phyloP scores from a whole-genome alignment of 64 coral and sea anemone genomes.

The Porites lutea region DNA sequence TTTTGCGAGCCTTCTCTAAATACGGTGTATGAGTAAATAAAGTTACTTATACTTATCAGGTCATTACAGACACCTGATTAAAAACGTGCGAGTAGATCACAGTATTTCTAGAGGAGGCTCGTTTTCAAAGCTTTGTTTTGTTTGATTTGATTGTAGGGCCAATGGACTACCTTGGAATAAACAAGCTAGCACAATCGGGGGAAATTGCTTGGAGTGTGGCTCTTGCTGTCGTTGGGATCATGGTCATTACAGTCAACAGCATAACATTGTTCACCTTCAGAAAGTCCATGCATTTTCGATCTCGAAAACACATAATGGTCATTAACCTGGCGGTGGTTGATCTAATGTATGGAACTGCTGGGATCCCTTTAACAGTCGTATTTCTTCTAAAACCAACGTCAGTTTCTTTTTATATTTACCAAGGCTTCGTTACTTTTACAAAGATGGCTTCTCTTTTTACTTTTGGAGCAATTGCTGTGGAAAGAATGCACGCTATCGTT shows the following conservation, averaged over 20 bases:
- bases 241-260: not conserved
- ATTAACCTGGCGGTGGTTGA: constrained; percentile 34
- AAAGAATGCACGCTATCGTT: not conserved
- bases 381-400: not conserved
- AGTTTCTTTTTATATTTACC: not conserved
- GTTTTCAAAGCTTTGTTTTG: too few relatives aligned
- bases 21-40: too few relatives aligned
- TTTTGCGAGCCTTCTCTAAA: too few relatives aligned
- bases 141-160: too few relatives aligned
- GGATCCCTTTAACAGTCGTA: not conserved
- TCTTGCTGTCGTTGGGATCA: not conserved
- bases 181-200: not conserved
- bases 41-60: too few relatives aligned
- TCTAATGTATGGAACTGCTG: not conserved
- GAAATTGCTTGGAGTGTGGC: not conserved
- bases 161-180: too few relatives aligned
- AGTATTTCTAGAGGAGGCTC: too few relatives aligned
- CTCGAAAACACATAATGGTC: not conserved
- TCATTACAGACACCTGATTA: too few relatives aligned
- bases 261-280: not conserved
- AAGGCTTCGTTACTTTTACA: not conserved
- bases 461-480: not conserved
- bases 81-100: too few relatives aligned
- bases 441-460: not conserved
- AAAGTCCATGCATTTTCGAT: not conserved